These are phyloP conservation scores for Vidua macroura DNA, from an alignment of 2,113 vertebrate genomes.

Conservation along the genomic window DNA sequence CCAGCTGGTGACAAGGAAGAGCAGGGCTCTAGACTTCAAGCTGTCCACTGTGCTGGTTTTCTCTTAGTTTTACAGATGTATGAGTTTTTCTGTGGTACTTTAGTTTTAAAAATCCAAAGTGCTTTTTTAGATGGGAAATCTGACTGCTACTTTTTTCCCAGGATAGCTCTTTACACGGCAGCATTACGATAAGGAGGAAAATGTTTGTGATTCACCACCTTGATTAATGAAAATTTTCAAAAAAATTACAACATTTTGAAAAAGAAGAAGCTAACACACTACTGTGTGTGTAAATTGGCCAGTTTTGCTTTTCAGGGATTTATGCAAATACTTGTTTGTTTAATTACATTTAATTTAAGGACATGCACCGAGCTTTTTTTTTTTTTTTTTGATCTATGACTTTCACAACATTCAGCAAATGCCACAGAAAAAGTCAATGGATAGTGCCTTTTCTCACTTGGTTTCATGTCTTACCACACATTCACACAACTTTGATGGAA, in stretches of 20 bases:
- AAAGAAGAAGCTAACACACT: not conserved
- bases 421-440: not conserved
- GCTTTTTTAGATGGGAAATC: not conserved
- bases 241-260: not conserved
- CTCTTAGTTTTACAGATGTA: not conserved
- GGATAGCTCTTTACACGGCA: not conserved
- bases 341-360: conserved; percentile 26
- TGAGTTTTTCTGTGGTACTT: not conserved
- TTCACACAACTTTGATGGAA: conserved; percentile 3
- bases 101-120: not conserved
- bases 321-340: conserved; percentile 6
- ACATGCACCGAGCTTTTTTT: not conserved
- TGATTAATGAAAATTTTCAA: not conserved
- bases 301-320: conserved; percentile 32
- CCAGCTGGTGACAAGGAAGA: not conserved
- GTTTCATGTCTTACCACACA: not conserved
- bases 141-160: not conserved
- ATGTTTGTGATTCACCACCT: not conserved
- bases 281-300: not conserved
- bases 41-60: rapidly evolving
- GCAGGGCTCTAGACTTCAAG: not conserved
- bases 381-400: conserved; percentile 30
- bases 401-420: conserved; percentile 15
- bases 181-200: not conserved
- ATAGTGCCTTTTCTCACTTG: not conserved